These are phyloP conservation scores for Scyliorhinus canicula DNA, from an alignment of 2,797 vertebrate genomes.

Conservation along the genomic window DNA sequence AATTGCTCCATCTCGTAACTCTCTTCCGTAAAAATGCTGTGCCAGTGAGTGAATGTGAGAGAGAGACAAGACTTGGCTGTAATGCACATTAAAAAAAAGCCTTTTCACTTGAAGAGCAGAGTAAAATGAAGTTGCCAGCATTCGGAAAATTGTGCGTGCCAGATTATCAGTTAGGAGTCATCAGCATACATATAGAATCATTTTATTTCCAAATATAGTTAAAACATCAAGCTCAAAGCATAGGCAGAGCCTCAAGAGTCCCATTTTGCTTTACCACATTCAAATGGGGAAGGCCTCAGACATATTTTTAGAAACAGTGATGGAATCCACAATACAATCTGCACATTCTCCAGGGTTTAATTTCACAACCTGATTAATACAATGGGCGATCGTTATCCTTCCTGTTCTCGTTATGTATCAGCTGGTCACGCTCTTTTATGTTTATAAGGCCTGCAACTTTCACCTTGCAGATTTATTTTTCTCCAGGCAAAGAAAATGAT, in stretches of 20 bases:
- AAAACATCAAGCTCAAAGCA: not conserved
- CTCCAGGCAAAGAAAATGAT: not conserved
- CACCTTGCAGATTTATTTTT: not conserved
- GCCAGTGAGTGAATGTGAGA: not conserved
- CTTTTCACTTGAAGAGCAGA: not conserved
- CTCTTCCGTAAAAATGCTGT: no score
- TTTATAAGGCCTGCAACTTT: not conserved
- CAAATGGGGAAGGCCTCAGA: not conserved
- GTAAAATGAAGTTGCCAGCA: not conserved
- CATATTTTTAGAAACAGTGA: not conserved
- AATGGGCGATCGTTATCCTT: not conserved
- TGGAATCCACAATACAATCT: not conserved
- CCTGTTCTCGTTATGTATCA: not conserved
- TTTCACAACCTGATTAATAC: not conserved
- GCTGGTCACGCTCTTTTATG: not conserved
- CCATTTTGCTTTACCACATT: not conserved
- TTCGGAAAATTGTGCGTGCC: not conserved
- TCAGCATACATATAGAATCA: not conserved
- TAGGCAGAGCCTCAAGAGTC: not conserved
- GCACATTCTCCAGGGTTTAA: not conserved
- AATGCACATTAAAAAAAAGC: not conserved
- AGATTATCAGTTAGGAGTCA: not conserved
- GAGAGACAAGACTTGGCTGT: not conserved
- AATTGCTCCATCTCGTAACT: no score
- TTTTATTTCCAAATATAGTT: not conserved